Evolutionary conservation across 2,113 vertebrate genomes (phyloP), one percentile per base, ranked within the genome.

Genomic region (Mesitornis unicolor): DNA sequence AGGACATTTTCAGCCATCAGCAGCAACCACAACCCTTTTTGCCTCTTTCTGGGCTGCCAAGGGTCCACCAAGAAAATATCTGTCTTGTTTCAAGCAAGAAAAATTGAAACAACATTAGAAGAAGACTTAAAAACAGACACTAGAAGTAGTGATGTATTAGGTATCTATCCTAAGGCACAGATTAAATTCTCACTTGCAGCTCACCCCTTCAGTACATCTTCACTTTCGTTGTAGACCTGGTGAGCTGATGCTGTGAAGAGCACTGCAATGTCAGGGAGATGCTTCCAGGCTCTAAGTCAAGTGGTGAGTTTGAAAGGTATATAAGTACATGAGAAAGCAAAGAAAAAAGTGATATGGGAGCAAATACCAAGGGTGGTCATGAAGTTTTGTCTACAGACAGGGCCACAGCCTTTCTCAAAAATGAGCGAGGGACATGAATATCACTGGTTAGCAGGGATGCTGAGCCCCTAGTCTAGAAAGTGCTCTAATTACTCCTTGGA

Each of bases 341-440:
- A 50, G 20, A 65, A 19, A 69, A 35, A 59, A 86, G 11, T 67
- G 4, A 60, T 74, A 28, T 71, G 48, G 33, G 51, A 81, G 9
- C 24, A 31, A 56, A 19, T 22, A 24, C 5, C 1, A 0, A 56
- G 13, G 26, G 48, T 36, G n/a, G 8, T 45, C 1, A 0, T 29
- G 56, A 70, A 63, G 14, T 16, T 74, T 91, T 74, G 15, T 38
- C 17, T 10, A 47, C 13, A 53, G 38, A 18, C 11, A 38, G 22
- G 28, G 7, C 12, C 36, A 60, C 24, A 87, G 40, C 33, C 65
- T 69, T 74, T 56, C 80, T 73, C 28, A 73, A 11, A 40, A 78
- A 74, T 8, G 11, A 63, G 15, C 21, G 13, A 74, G 45, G 24
- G 24, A 16, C 1, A 7, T 10, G n/a, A 59, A 61, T 24, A 38